Percentiles rank a stretch among this genome's conserved stretches.
Conservation (phyloP, 1,140 invertebrate genomes). For the Kradibia gibbosae region DNA sequence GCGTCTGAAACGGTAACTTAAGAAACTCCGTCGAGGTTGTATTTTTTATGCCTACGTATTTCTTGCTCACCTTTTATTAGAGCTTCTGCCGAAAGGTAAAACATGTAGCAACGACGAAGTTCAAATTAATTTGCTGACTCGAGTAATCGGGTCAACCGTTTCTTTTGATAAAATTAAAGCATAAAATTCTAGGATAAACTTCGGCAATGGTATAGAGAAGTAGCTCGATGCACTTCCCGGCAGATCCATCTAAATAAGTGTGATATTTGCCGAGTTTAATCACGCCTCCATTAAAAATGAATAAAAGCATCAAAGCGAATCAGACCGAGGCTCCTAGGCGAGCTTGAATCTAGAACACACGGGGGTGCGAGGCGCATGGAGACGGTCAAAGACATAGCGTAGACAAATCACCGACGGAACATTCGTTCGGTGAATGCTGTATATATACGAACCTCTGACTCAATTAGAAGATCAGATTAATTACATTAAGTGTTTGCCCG, state of each 20-base stretch:
- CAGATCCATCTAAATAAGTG: background rate
- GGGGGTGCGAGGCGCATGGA: background rate
- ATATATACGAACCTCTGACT: background rate
- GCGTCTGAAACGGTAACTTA: background rate
- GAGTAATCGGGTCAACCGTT: background rate
- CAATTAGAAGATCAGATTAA: slow-evolving; percentile 58
- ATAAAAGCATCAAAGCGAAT: background rate
- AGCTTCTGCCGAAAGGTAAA: background rate
- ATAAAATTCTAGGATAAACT: background rate
- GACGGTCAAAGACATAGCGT: background rate
- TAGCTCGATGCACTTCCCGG: background rate
- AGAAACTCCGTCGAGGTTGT: background rate
- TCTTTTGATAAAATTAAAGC: background rate
- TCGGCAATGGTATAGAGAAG: background rate
- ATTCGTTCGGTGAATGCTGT: background rate
- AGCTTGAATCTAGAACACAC: background rate
- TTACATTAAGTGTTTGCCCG: slow-evolving; percentile 54
- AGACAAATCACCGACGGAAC: background rate
- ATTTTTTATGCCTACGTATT: background rate
- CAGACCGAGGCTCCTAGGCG: background rate
- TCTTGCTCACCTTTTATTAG: background rate
- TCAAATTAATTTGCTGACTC: background rate
- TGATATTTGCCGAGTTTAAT: background rate
- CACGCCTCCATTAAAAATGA: background rate
- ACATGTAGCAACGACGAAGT: background rate